Base-by-base conservation (phyloP, 2,888 invertebrate genomes). In the Caenorhabditis sp. region DNA sequence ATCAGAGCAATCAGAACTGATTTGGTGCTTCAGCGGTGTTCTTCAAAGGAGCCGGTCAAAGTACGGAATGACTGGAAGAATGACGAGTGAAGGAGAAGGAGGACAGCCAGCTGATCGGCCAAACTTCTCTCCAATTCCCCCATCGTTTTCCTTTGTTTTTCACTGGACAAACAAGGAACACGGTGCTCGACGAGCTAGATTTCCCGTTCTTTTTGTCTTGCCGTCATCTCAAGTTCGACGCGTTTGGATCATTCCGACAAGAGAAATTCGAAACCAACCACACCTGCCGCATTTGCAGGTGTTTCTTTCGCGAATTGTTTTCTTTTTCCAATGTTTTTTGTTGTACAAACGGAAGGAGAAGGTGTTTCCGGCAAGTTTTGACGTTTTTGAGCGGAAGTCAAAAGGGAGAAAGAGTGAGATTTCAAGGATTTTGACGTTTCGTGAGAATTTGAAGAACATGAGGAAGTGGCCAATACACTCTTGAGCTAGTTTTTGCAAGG, bases 301-400 rank as follows among this genome's bases (percentile, higher is more conserved):
- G 61, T 71, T 71, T 71, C 70, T 62, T 71, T 28, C 20, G 53
- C 70, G 24, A 24, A 18, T 47, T n/a, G n/a, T 47, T 47, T 47
- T 9, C 18, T 47, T 47, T 40, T 15, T 40, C 5, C 5, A 18
- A 18, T 47, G n/a, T 47, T 47, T 47, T 47, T 20, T 47, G 4
- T 20, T 47, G 47, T 18, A 26, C 24, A 44, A 32, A 18, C 13
- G 58, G 35, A 58, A 58, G 22, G 28, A 60, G 61, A 70, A 26
- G 51, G 61, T 58, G 68, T 61, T 70, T 60, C 60, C 69, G 69
- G 69, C 69, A 70, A 20, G 40, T 61, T 70, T 70, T 28, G 28
- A 32, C 64, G 64, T 32, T 61, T 61, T 37, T 18, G 47, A n/a
- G 47, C n/a, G 47, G 47, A 47, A n/a, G 20, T 4, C 18, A 13